Base-by-base conservation (phyloP, 2,797 vertebrate species). In the Lycodopsis pacificus region DNA sequence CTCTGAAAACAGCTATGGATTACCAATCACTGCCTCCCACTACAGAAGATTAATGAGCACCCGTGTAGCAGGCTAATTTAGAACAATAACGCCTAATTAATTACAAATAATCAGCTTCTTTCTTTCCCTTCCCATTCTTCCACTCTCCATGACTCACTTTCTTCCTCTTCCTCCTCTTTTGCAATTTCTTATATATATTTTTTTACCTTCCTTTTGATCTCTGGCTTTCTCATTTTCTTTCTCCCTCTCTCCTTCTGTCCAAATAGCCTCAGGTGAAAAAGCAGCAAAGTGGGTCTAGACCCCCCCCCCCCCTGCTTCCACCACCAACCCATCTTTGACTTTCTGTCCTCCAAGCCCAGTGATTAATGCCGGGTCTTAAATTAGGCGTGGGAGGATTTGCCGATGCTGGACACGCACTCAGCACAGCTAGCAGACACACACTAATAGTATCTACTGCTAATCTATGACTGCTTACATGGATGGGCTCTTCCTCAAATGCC, bases 71-170 rank as follows among this genome's bases (percentile, higher is more conserved):
- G 93, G 92, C 96, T 97, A 97, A 99, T 99, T 98, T 98, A 97
- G 96, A 96, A 98, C 96, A 98, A 96, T 98, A 98, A 97, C 94
- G 95, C 87, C 95, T 96, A 98, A 98, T 98, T 98, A 97, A 99
- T 99, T 97, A 95, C 95, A 94, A 96, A 96, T 97, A 96, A 97
- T 96, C 95, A 96, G 94, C 93, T 92, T 95, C 94, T 95, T 94
- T 96, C 91, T 93, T 92, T 94, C 90, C 82, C 85, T 85, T 84
- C 73, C 76, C 71, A 86, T 90, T 89, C 86, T 88, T 84, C 84
- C 72, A 61, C 75, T 83, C 70, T 79, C 78, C 76, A 80, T 88
- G 51, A 81, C 79, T 91, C 81, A 79, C 87, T 80, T 80, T 86
- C 79, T 71, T 61, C 79, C 76, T 80, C 49, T 68, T 80, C 57